These are phyloP conservation scores for Cerastoderma edule DNA, from an alignment of 2,888 invertebrate genomes.

Conservation along the genomic window DNA sequence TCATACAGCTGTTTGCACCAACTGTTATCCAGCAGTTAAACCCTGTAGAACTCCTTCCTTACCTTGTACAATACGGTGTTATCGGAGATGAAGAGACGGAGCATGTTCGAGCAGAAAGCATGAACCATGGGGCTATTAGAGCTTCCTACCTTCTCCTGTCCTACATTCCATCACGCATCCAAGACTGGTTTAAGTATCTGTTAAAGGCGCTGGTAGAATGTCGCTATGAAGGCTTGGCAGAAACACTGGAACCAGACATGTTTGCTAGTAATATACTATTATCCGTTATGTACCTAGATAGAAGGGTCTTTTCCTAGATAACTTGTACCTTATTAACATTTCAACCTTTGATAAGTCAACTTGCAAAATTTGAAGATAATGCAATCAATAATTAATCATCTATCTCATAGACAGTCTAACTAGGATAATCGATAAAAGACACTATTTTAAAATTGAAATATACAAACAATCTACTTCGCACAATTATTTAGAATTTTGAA, in stretches of 20 bases:
- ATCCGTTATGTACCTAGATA: neutral
- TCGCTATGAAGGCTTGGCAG: slow-evolving; percentile 30
- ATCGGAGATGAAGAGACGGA: slow-evolving; percentile 30
- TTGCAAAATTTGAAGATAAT: too few species aligned
- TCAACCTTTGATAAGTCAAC: too few species aligned
- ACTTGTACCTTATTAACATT: too few species aligned
- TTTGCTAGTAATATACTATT: slow-evolving; percentile 33
- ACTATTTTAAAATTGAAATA: too few species aligned
- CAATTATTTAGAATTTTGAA: too few species aligned
- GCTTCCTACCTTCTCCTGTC: slow-evolving; percentile 42
- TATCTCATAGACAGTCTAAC: too few species aligned
- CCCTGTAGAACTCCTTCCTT: slow-evolving; percentile 30
- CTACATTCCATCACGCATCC: slow-evolving; percentile 32
- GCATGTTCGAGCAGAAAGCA: slow-evolving; percentile 33
- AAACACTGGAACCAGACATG: slow-evolving; percentile 44
- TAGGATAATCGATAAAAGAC: too few species aligned
- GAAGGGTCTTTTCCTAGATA: too few species aligned
- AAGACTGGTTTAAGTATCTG: slow-evolving; percentile 48
- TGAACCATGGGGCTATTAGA: slow-evolving; percentile 30
- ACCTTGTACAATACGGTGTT: slow-evolving; percentile 20
- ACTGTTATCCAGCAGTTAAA: slow-evolving; percentile 25
- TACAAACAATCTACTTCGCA: too few species aligned
- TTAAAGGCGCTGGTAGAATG: slow-evolving; percentile 33
- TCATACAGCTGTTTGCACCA: slow-evolving; percentile 32
- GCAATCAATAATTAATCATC: too few species aligned